Evolutionary conservation across 2,888 invertebrate species (phyloP), one percentile per base, ranked within the genome.

Genomic region (Shargacucullia verbasci): DNA sequence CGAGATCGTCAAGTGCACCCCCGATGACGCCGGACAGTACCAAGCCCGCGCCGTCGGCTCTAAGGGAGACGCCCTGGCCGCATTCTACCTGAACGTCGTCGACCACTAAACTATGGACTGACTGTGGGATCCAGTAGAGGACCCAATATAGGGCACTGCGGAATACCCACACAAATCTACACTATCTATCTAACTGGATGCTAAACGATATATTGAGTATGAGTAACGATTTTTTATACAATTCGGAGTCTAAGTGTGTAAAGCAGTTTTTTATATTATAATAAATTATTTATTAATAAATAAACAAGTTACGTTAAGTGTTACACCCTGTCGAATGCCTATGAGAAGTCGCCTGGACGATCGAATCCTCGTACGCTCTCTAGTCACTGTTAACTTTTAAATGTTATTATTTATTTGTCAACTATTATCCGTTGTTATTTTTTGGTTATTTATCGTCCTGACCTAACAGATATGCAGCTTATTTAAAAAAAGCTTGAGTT

Each of bases 1-100:
- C 63, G 96, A 97, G 86, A 96, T 98, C 72, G 95, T 95, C 72
- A 95, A 96, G 76, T 96, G 97, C 86, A 95, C 95, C 71, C 92
- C 96, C 49, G 96, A 96, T 77, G 98, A 98, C 91, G 95, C 97
- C 70, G 98, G 98, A 38, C 98, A 98, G 89, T 98, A 98, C 89
- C 96, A 97, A 79, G 97, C 97, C 13, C 96, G 97, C 81, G 97
- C 97, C 29, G 96, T 97, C 70, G 97, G 97, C 84, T 97, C 97
- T 89, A 97, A 97, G 91, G 97, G 97, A 70, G 98, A 98, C 91
- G 95, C 96, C 48, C 95, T 96, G 60, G 96, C 97, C 48, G 97
- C 98, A 74, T 98, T 98, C 95, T 97, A 98, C 67, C 95, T 98
- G 40, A 98, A 98, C 93, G 97, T 98, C 66, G 81, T 87, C 71